Base-by-base conservation (phyloP, 2,113 vertebrate species). In the Psilopsiagon aymara region DNA sequence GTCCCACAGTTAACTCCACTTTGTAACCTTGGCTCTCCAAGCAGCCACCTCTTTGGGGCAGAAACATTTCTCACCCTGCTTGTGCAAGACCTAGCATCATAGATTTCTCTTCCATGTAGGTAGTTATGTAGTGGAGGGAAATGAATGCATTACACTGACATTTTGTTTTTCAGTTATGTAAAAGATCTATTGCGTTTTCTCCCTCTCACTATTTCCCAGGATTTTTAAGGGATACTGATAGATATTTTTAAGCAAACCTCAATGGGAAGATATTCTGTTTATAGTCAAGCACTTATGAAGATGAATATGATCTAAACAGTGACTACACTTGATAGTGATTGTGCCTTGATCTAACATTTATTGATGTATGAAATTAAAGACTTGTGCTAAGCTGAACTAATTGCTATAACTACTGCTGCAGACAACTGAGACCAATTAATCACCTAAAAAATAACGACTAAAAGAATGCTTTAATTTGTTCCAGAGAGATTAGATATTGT, bases 281-380 rank as follows among this genome's bases (percentile, higher is more conserved):
- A 94, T 91, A 84, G 62, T 70, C 75, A 94, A 79, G 76, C 3
- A 2, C 64, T 97, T 95, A 94, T 68, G 88, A 97, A 97, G 97
- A 95, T 80, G 90, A 82, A 97, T 95, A 51, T 59, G 47, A 55
- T 88, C 79, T 95, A 97, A 97, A 97, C 93, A 97, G 94, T 67
- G 69, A 82, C 90, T 68, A 4, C 0, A 1, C 55, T 84, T 93
- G 81, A 93, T 88, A 49, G 94, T 85, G 75, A 86, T 89, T 8
- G 2, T 73, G 59, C 70, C 57, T 69, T 25, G 63, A 75, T 92
- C 76, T 71, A 63, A 62, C 74, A 39, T 85, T 94, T 97, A 95
- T 92, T 94, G 93, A 95, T 96, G 91, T 71, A 96, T 85, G 68
- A 96, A 97, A 95, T 95, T 84, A 95, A 85, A 91, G 88, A 41